Conservation (phyloP, 2,797 vertebrate species). For the Rhabdomys pumilio region DNA sequence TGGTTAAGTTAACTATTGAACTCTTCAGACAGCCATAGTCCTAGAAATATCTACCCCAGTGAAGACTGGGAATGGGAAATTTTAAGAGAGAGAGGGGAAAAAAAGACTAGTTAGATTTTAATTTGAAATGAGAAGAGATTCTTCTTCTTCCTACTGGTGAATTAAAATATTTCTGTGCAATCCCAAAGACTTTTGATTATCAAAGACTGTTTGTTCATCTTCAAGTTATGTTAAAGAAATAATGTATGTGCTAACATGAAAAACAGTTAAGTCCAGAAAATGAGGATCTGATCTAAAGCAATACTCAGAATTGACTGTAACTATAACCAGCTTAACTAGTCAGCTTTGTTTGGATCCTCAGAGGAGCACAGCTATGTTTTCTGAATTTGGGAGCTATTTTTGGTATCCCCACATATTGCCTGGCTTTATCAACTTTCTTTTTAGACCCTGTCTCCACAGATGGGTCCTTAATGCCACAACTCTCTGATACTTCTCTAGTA, state of each 20-base stretch:
- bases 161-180: constrained; percentile 1
- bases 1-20: constrained; percentile 43
- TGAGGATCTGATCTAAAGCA: background rate
- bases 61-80: background rate
- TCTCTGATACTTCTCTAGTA: background rate
- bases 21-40: background rate
- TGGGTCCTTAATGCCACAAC: background rate
- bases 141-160: constrained; percentile 21
- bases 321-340: background rate
- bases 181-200: constrained; percentile 14
- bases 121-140: background rate
- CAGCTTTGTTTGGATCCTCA: background rate
- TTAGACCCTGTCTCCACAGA: background rate
- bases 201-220: background rate
- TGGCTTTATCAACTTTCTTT: background rate
- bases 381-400: background rate
- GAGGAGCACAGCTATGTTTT: background rate
- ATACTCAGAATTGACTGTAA: background rate
- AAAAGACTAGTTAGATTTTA: background rate
- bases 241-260: background rate
- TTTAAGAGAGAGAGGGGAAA: background rate
- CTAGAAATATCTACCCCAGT: background rate
- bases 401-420: background rate
- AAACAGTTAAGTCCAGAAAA: background rate
- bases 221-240: background rate